Evolutionary conservation across 2,797 vertebrate genomes (phyloP), one percentile per base, ranked within the genome.

Genomic region (Melanotaenia parkinsoni): DNA sequence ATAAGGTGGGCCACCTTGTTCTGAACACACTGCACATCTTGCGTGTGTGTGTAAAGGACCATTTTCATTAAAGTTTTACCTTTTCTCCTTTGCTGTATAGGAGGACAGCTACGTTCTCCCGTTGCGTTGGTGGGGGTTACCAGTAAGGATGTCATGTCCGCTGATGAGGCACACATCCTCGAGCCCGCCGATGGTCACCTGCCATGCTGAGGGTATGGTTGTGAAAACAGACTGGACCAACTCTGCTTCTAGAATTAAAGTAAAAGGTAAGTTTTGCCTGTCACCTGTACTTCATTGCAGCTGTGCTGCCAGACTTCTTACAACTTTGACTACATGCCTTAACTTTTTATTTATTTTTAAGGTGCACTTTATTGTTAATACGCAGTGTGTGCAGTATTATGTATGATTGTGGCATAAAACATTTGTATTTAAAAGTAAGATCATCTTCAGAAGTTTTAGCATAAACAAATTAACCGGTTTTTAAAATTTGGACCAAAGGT

Each of bases 141-240:
- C 91, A 14, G 72, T 95, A 63, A 94, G 65, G 75, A 92, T 95
- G 91, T 90, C 80, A 0, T 95, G 95, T 63, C 94, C 94, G 37
- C 45, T 79, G 32, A 70, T 63, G 51, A 82, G 14, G 22, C 78
- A 14, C 0, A 33, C 84, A 20, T 80, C 71, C n/a, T 16, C 71
- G 24, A 90, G 78, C 26, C 76, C 86, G 28, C 92, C 93, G 0
- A 92, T 84, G 70, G 93, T 93, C 33, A 89, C 86, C 56, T 95
- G 95, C 72, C 85, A 94, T 8, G 40, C 81, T 14, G 82, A 63
- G 40, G 93, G 92, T 37, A 95, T 95, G 94, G 84, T 93, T 0
- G 88, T 95, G 26, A 93, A 88, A 82, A 83, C 83, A 0, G 81
- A 87, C 2, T 86, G 82, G 76, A 60, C 43, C 0, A 7, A 60